phyloP scores from a whole-genome alignment of 2,113 vertebrate genomes.

The Talpa occidentalis region DNA sequence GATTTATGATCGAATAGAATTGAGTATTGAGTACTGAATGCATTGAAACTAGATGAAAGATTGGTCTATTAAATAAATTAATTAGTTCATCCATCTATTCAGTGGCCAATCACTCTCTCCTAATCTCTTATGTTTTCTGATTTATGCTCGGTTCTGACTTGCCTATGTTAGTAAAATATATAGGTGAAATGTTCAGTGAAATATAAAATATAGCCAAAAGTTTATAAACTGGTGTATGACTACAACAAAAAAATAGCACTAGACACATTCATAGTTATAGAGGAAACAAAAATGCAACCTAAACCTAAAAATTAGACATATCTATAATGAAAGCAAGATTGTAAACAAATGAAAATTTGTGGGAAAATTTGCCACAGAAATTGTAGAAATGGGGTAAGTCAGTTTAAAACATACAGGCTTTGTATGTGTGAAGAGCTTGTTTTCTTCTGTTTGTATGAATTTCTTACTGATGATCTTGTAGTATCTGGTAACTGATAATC shows the following conservation, averaged over 20 bases:
- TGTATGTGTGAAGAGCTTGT: background rate
- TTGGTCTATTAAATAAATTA: no score
- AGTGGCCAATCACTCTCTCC: no score
- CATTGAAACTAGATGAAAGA: no score
- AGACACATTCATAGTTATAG: background rate
- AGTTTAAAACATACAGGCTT: background rate
- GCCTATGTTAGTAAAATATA: no score
- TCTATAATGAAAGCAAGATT: background rate
- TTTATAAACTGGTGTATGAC: background rate
- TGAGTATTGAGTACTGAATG: no score
- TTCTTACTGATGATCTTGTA: background rate
- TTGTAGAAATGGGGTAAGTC: conserved; percentile 5
- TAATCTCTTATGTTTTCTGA: no score
- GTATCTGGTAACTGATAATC: background rate
- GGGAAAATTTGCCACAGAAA: background rate
- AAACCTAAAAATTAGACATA: background rate
- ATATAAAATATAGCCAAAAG: conserved; percentile 16
- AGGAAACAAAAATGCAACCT: background rate
- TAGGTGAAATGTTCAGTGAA: background rate
- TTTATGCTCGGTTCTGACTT: background rate
- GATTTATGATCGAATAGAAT: no score
- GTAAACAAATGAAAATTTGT: background rate
- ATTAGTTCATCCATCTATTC: no score
- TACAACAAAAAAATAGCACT: background rate
- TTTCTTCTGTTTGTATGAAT: background rate